Evolutionary conservation across 1,140 invertebrate genomes (phyloP), one percentile per base, ranked within the genome.

Genomic region (Orius insidiosus): DNA sequence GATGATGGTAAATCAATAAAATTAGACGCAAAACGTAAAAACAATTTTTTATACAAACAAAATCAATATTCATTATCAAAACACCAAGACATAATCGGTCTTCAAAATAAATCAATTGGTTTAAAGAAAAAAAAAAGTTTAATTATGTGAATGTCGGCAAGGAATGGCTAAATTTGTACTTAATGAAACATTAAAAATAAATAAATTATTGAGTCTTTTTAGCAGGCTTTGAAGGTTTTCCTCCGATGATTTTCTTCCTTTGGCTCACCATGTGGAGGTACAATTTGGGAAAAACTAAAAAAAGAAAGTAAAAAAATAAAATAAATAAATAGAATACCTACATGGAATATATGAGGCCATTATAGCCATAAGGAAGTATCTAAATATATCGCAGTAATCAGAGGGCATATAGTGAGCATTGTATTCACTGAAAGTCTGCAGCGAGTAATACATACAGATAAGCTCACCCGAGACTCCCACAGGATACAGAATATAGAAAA

Each of bases 381-480:
- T 78, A 24, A 24, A 24, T 3, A 3, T 7, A 24, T 24, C 24
- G 5, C 38, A 43, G 60, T 86, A 94, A 55, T 79, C 82, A 59
- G 95, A 95, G 6, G 80, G 76, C 49, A 89, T 75, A 61, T 96
- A 96, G 61, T 71, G 73, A 3, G 61, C 51, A 60, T 96, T 96
- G 1, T 76, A 57, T 9, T 56, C 60, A 11, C 80, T 71, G 58
- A 84, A 77, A 11, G 67, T 65, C 46, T 86, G 68, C 5, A 87
- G 78, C 46, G 73, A 68, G 37, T 52, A 57, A 61, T 81, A 90
- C 52, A 87, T 73, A 54, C 85, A 85, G 10, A 94, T 58, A 1
- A 97, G 66, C 68, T 98, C 94, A 32, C 94, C 94, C 6, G 84
- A 85, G 16, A 97, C 76, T 40, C 94, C 94, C 53, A 95, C 67